These are phyloP conservation scores for Sialia sialis DNA, from an alignment of 2,113 vertebrate species.

Conservation along the genomic window DNA sequence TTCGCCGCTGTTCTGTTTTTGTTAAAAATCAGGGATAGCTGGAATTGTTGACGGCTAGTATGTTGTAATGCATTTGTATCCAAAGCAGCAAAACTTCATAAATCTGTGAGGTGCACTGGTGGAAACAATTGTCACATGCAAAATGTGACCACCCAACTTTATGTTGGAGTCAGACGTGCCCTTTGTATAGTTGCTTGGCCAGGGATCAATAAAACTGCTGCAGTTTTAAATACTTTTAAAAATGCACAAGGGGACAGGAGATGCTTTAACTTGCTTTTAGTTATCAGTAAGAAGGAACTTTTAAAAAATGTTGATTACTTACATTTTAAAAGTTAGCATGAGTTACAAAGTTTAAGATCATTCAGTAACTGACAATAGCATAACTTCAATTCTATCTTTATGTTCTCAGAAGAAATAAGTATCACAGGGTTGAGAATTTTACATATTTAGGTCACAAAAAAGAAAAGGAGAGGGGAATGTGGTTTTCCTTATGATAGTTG, in stretches of 20 bases:
- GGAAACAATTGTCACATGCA: neutral
- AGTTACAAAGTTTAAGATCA: neutral
- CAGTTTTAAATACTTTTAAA: neutral
- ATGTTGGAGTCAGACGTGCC: neutral
- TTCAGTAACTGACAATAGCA: neutral
- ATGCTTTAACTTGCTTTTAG: neutral
- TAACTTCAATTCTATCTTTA: neutral
- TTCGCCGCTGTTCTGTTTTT: rapidly evolving
- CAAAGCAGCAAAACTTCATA: neutral
- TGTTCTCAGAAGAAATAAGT: neutral
- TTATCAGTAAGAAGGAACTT: neutral
- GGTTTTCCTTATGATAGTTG: neutral
- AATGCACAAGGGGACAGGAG: neutral
- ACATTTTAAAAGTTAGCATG: neutral
- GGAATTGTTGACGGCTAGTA: rapidly evolving
- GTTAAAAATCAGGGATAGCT: rapidly evolving
- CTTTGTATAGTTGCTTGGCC: neutral
- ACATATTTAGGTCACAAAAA: neutral
- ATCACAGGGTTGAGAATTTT: neutral
- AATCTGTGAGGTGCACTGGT: neutral
- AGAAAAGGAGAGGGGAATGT: neutral
- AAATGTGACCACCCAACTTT: neutral
- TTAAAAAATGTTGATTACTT: neutral
- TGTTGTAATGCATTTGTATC: neutral
- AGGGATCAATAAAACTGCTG: neutral